These are phyloP conservation scores for Drosophila bocki DNA, from an alignment of 1,140 invertebrate species.

Conservation along the genomic window DNA sequence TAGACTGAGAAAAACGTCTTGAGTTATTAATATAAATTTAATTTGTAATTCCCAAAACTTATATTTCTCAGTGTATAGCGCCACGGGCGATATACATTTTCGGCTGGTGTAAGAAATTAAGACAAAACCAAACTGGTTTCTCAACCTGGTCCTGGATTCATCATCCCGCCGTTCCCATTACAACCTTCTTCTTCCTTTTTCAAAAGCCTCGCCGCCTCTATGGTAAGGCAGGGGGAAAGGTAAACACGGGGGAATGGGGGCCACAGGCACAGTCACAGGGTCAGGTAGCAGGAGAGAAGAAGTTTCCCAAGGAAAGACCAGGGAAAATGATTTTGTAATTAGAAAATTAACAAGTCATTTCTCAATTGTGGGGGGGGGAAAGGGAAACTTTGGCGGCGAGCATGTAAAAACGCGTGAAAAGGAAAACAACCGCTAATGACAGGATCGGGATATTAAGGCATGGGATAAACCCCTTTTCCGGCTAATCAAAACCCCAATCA, in stretches of 20 bases:
- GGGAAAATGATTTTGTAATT: constrained; percentile 72
- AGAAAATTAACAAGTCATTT: constrained; percentile 77
- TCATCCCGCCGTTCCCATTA: constrained; percentile 4
- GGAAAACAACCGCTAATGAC: constrained; percentile 11
- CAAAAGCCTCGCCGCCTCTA: constrained; percentile 44
- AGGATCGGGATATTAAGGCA: neutral
- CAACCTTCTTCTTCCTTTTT: constrained; percentile 17
- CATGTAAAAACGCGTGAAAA: constrained; percentile 51
- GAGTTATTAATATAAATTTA: too few relatives aligned
- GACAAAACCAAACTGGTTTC: constrained; percentile 78
- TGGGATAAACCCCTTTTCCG: constrained; percentile 9
- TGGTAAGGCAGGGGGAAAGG: constrained; percentile 6
- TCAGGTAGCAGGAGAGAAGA: constrained; percentile 38
- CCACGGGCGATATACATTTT: constrained; percentile 40
- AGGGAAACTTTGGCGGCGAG: constrained; percentile 2
- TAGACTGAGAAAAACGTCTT: too few relatives aligned
- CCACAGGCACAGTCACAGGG: neutral
- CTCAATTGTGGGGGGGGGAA: constrained; percentile 26
- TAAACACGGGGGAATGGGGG: constrained; percentile 7
- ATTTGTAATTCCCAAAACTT: neutral
- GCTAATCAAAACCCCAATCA: constrained; percentile 58
- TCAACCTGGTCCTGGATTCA: constrained; percentile 18
- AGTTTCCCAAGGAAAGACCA: constrained; percentile 21
- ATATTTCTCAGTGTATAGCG: constrained; percentile 21
- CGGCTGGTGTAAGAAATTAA: constrained; percentile 73